Conservation (phyloP, 2,113 vertebrate species). For the Sapayoa aenigma region DNA sequence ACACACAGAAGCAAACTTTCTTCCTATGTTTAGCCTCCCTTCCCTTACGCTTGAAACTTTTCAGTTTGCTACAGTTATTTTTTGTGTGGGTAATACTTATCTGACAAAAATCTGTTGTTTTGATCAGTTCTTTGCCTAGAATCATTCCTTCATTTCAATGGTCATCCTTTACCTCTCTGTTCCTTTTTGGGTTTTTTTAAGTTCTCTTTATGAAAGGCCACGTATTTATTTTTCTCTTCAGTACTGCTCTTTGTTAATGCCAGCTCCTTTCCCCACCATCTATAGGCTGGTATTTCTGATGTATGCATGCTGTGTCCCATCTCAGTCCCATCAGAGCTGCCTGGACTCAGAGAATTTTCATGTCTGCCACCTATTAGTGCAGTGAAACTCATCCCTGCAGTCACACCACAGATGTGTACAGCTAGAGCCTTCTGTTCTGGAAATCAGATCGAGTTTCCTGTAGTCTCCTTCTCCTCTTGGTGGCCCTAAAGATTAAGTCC, state of each 20-base stretch:
- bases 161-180: background rate
- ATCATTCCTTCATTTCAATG: background rate
- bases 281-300: background rate
- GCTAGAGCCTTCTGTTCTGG: background rate
- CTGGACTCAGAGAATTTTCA: background rate
- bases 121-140: background rate
- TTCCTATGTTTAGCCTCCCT: background rate
- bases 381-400: background rate
- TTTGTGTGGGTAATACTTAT: background rate
- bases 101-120: background rate
- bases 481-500: background rate
- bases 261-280: too few relatives aligned
- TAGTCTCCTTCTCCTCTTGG: background rate
- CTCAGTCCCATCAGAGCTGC: background rate
- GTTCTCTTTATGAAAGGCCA: background rate
- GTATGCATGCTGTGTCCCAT: rapidly evolving
- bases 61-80: background rate
- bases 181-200: background rate
- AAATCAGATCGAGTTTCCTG: background rate
- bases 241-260: background rate
- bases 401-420: background rate
- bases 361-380: background rate
- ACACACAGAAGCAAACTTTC: background rate
- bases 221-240: background rate
- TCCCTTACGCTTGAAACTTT: background rate